Conservation (phyloP, 2,888 invertebrate species). For the Halictus ligatus region DNA sequence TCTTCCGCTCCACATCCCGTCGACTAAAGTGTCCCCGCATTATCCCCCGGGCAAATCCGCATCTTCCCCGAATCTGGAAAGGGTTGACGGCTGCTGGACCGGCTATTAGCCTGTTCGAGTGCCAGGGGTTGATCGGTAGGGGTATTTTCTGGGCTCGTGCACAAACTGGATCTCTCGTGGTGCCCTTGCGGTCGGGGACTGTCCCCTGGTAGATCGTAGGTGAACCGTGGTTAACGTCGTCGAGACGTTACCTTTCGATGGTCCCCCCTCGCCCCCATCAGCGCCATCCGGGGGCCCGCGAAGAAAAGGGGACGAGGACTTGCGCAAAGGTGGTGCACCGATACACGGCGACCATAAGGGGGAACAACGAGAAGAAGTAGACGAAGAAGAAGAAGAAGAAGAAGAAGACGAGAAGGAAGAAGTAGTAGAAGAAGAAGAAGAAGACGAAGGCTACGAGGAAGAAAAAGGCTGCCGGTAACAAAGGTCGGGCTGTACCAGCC, state of each 20-base stretch:
- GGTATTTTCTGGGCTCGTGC: constrained; percentile 82
- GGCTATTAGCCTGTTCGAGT: constrained; percentile 74
- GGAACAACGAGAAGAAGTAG: constrained; percentile 43
- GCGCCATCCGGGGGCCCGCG: constrained; percentile 27
- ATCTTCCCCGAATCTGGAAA: constrained; percentile 67
- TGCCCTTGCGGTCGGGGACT: constrained; percentile 60
- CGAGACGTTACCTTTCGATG: constrained; percentile 71
- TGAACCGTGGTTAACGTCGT: constrained; percentile 73
- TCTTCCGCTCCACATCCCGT: constrained; percentile 41
- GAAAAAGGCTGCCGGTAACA: constrained; percentile 70
- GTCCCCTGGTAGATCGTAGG: constrained; percentile 70
- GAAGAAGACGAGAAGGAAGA: constrained; percentile 36
- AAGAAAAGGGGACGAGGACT: constrained; percentile 33
- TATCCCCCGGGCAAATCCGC: constrained; percentile 28
- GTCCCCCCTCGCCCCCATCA: constrained; percentile 9
- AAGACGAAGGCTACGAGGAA: constrained; percentile 45
- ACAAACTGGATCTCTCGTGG: constrained; percentile 78
- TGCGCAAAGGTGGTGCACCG: constrained; percentile 40
- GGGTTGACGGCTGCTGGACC: constrained; percentile 59
- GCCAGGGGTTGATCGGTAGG: constrained; percentile 72
- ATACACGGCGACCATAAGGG: constrained; percentile 32
- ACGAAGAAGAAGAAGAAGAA: constrained; percentile 37
- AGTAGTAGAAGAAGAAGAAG: constrained; percentile 30
- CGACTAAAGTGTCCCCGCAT: constrained; percentile 20
- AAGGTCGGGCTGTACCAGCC: constrained; percentile 78